These are phyloP conservation scores for Bubo bubo DNA, from an alignment of 2,113 vertebrate species.

Conservation along the genomic window DNA sequence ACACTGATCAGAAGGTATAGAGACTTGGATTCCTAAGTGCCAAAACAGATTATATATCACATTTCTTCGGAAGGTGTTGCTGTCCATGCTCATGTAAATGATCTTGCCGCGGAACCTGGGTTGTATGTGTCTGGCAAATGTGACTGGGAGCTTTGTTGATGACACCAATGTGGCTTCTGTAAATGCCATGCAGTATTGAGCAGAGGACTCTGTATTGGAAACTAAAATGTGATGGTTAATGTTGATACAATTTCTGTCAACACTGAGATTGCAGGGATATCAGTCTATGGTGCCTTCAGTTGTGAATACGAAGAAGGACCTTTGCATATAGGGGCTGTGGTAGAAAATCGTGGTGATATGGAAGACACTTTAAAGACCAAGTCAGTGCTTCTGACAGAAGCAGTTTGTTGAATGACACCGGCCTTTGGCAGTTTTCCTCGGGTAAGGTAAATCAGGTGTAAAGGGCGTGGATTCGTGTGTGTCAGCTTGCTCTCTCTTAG, in stretches of 20 bases:
- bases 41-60: neutral
- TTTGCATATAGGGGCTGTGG: neutral
- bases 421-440: neutral
- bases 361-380: neutral
- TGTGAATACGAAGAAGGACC: neutral
- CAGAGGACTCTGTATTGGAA: neutral
- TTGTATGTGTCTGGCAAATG: neutral
- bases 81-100: neutral
- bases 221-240: neutral
- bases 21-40: neutral
- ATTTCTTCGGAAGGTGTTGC: neutral
- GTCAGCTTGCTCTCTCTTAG: neutral
- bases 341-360: neutral
- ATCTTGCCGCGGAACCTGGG: neutral
- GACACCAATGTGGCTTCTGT: neutral
- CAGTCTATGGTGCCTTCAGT: neutral
- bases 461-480: neutral
- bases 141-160: neutral
- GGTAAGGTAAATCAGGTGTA: neutral
- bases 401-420: conserved; percentile 5
- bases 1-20: neutral
- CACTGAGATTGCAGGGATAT: neutral
- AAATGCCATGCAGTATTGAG: neutral
- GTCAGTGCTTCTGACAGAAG: neutral
- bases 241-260: neutral